Base-by-base conservation (phyloP, 2,888 invertebrate species). In the Eudasyphora cyanicolor region DNA sequence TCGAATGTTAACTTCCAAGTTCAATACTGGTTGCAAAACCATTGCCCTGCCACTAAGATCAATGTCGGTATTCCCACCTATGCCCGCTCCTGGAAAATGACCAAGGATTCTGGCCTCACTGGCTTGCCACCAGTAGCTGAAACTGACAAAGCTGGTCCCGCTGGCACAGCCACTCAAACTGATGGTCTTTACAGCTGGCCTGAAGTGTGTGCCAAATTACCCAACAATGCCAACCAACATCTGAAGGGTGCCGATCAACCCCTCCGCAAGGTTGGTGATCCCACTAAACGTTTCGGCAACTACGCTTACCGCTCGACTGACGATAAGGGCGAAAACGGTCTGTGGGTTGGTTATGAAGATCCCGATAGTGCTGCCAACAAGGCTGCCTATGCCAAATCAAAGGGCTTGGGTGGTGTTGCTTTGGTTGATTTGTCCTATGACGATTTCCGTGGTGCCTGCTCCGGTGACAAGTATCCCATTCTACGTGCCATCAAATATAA, bases 341-440 rank as follows among this genome's bases (percentile, higher is more conserved):
- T 96, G 14, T 97, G 97, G 97, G 95, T 96, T 6, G 95, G 95
- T 76, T 97, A 95, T 90, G 97, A 97, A 88, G 97, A 97, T 89
- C 95, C 96, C 0, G 96, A 97, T 87, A 96, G 96, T 0, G 96
- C 96, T 71, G 96, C 95, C 49, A 95, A 95, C 89, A 97, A 97
- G 91, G 97, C 96, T 0, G 92, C 93, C 12, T 97, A 95, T 87
- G 96, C 93, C 42, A 94, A 95, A 87, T 94, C 94, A 0, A 96
- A 95, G 91, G 95, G 95, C 35, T 93, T 97, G 5, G 97, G 96
- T 19, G 97, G 97, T 67, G 93, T 97, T 14, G 95, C 96, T 0
- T 93, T 97, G 38, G 92, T 94, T 27, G 97, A 97, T 86, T 92
- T 97, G 32, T 95, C 96, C 0, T 92, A 95, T 91, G 97, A 97